Evolutionary conservation across 2,888 invertebrate species (phyloP).

Genomic region (Tanytarsus gracilentus): DNA sequence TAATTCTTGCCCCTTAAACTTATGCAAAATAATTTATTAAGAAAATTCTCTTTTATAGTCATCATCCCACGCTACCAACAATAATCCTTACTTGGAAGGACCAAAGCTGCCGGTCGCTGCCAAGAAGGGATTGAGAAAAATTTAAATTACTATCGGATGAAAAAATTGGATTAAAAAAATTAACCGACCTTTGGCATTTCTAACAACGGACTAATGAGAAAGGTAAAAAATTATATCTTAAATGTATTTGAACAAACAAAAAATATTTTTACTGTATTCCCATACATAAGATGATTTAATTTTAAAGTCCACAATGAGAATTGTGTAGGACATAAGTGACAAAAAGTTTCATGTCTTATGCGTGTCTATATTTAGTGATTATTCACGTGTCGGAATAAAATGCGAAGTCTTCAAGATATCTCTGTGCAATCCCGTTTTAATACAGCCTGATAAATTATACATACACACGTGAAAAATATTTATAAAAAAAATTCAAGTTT

Average conservation of each 20-base stretch:
- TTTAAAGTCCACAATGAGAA: too few species aligned
- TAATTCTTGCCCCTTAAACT: conserved; percentile 33
- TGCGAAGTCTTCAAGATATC: too few species aligned
- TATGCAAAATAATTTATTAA: conserved; percentile 4
- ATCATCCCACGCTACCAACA: conserved; percentile 5
- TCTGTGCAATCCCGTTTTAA: too few species aligned
- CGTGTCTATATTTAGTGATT: too few species aligned
- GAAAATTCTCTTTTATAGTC: conserved; percentile 1
- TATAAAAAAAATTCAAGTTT: background rate
- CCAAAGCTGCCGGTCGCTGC: conserved; percentile 85
- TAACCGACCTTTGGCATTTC: conserved; percentile 7
- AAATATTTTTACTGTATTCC: background rate
- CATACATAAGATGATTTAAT: too few species aligned
- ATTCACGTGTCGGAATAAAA: too few species aligned
- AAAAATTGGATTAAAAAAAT: background rate
- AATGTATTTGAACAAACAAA: background rate
- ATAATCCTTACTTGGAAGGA: conserved; percentile 75
- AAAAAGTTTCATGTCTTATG: too few species aligned
- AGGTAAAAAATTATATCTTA: background rate
- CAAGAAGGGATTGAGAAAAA: conserved; percentile 84
- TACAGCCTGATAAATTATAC: too few species aligned
- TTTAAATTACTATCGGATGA: conserved; percentile 44
- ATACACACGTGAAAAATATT: too few species aligned
- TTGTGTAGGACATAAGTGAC: too few species aligned
- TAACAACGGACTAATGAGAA: conserved; percentile 6